Base-by-base conservation (phyloP, 2,888 invertebrate genomes). In the Coenonympha glycerion region DNA sequence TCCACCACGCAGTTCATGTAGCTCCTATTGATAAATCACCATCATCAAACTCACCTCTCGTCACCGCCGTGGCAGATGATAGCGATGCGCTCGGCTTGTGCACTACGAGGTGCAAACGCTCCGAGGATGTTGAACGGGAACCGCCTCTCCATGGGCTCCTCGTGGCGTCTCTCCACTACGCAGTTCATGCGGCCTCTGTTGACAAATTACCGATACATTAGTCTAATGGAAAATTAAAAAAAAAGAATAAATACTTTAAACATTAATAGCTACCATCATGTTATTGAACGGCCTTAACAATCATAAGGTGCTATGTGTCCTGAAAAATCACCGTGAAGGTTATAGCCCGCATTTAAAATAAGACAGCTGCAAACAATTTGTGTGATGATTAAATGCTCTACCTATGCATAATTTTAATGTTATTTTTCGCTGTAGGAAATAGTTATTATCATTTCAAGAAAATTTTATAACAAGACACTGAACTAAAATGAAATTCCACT, bases 1-100 rank as follows among this genome's bases (percentile, higher is more conserved):
- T 96, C 96, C 31, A 96, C 95, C 16, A 96, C 91, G 78, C 96
- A 96, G 81, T 96, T 96, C 92, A 96, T 95, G 76, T n/a, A n/a
- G n/a, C n/a, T n/a, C n/a, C n/a, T n/a, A n/a, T 1, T 72, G 71
- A 50, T 26, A 19, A 39, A 24, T 4, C n/a, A 24, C 24, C 2
- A 24, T 24, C n/a, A 3, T 6, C 3, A 6, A 31, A 26, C 6
- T 41, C 56, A 85, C 85, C 83, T 82, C 8, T 92, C 91, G 33
- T 91, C 91, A 53, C 95, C 95, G 64, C 93, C 95, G 73, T 95
- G 95, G 72, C 96, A 96, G 73, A 94, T 91, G 73, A 96, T 95
- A 24, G 94, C 92, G 83, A 96, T 93, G 52, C 95, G 91, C 79
- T 96, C 96, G 6, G 95, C 95, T 52, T 93, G 94, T 62, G 82